A percentile compares a stretch with the other conserved stretches of the same genome.
Evolutionary conservation across 2,113 vertebrate species (phyloP).

Genomic region (Montifringilla adamsi): DNA sequence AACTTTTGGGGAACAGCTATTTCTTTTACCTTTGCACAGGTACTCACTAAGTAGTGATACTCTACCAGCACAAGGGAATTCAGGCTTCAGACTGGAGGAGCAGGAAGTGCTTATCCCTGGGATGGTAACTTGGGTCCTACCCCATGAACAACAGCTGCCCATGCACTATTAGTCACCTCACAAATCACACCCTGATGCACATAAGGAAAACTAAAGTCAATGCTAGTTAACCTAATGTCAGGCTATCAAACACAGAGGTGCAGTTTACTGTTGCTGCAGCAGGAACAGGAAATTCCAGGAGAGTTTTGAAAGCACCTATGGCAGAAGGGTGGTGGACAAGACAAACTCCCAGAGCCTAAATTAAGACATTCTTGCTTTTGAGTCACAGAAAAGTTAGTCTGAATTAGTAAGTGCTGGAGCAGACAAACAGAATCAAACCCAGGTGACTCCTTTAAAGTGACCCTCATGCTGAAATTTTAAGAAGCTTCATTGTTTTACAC

Average conservation of each 20-base stretch:
- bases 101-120: neutral
- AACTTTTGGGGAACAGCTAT: neutral
- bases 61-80: neutral
- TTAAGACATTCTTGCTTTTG: neutral
- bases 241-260: neutral
- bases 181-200: slow-evolving; percentile 6
- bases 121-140: neutral
- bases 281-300: slow-evolving; percentile 51
- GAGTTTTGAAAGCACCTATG: neutral
- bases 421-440: neutral
- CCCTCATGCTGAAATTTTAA: neutral
- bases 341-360: neutral
- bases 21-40: neutral
- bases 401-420: neutral
- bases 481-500: neutral
- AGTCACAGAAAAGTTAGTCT: neutral
- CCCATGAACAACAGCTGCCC: neutral
- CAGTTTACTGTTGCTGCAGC: neutral
- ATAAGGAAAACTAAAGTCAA: neutral
- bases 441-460: neutral
- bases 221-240: neutral
- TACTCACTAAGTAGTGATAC: neutral
- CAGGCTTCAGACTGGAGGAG: neutral
- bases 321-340: neutral
- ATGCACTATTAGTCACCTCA: neutral